These are phyloP conservation scores for Thunnus albacares DNA, from an alignment of 2,797 vertebrate genomes.

Conservation along the genomic window DNA sequence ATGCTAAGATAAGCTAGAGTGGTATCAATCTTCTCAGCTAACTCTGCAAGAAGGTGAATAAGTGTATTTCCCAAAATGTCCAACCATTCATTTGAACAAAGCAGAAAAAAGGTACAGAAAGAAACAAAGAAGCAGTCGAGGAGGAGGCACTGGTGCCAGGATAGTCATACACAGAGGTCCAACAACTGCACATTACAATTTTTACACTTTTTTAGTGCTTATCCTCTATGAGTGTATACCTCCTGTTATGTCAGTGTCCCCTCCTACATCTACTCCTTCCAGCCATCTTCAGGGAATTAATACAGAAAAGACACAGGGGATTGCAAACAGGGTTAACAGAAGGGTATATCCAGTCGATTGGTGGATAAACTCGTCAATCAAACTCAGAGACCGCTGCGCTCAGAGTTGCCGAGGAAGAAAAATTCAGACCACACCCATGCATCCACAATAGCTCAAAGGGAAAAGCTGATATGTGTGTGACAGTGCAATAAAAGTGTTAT, in stretches of 20 bases:
- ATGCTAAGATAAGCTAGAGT: not conserved
- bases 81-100: conserved; percentile 42
- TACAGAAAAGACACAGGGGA: conserved; percentile 32
- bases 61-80: conserved; percentile 7
- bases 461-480: conserved; percentile 43
- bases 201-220: not conserved
- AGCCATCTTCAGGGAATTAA: conserved; percentile 38
- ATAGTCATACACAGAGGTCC: conserved; percentile 23
- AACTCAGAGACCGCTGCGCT: conserved; percentile 44
- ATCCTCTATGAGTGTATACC: conserved; percentile 8
- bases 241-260: conserved; percentile 18
- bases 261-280: conserved; percentile 22
- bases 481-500: conserved; percentile 63
- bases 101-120: conserved; percentile 54
- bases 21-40: conserved; percentile 13
- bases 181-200: not conserved
- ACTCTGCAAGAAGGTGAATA: conserved; percentile 5
- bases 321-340: conserved; percentile 40
- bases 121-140: conserved; percentile 32
- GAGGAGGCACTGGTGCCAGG: conserved; percentile 27
- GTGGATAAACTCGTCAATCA: conserved; percentile 51
- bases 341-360: conserved; percentile 36
- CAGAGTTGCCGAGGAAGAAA: conserved; percentile 18
- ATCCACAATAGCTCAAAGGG: conserved; percentile 27
- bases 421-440: conserved; percentile 41